Evolutionary conservation across 1,140 invertebrate genomes (phyloP), one percentile per base, ranked within the genome.

Genomic region (Phymastichus coffea): DNA sequence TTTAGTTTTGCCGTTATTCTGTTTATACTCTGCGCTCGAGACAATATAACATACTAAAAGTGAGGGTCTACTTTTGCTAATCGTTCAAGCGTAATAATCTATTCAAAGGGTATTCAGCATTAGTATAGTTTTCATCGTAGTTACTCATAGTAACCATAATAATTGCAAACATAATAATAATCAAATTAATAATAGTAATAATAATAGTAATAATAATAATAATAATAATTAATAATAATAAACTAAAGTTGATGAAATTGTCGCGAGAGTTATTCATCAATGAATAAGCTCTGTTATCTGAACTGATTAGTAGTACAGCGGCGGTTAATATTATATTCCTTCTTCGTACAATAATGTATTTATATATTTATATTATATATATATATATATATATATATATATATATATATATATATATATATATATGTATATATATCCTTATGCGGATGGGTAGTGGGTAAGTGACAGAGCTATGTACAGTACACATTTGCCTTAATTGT

Each of bases 401-500:
- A 60, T 63, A 57, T 57, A 56, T 65, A 63, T 62, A 67, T 66
- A 54, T 62, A 37, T 40, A 15, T 46, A 17, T 56, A 47, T 53
- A 37, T 43, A 37, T 48, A 33, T 49, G 57, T 63, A 52, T 63
- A 64, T 71, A 70, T 69, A 70, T 74, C 65, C 48, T 64, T 68
- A 70, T 67, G 60, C 60, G 69, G 69, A 56, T 67, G 67, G 73
- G 66, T 61, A 72, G 58, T 68, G 67, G 70, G 68, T 70, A 63
- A 66, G 63, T 71, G 77, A 77, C 73, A 77, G n/a, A n/a, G 71
- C 76, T 79, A 78, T 79, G 73, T 79, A 79, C 75, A 77, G 68
- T 76, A 76, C 76, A 78, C 74, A 78, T 72, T 78, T 75, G 76
- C 70, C 70, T 77, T 70, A 74, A 65, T 77, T 78, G 73, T 76